Percentiles rank a stretch among this genome's conserved stretches.
These are phyloP conservation scores for Anoplius nigerrimus DNA, from an alignment of 2,888 invertebrate species.

Conservation along the genomic window DNA sequence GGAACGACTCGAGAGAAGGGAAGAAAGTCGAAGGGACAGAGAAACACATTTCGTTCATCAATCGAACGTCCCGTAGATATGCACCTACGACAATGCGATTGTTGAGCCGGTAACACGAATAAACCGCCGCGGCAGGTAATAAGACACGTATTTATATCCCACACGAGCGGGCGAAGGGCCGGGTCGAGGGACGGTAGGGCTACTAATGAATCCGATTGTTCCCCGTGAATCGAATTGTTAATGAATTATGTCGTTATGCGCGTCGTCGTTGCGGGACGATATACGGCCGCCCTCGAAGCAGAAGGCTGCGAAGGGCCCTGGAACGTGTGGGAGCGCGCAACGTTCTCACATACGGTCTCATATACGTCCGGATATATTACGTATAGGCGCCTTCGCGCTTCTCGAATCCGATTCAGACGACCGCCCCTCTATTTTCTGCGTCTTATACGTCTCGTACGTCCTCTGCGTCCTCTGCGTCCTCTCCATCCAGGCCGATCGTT, in stretches of 20 bases:
- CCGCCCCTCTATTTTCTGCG: constrained; percentile 39
- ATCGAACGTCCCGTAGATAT: constrained; percentile 51
- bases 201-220: constrained; percentile 71
- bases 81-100: constrained; percentile 34
- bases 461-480: neutral
- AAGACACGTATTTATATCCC: constrained; percentile 60
- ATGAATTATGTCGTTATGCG: constrained; percentile 68
- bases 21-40: constrained; percentile 18
- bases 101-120: constrained; percentile 62
- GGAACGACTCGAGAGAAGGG: constrained; percentile 1
- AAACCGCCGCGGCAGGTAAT: constrained; percentile 53
- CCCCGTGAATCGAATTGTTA: constrained; percentile 71
- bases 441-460: constrained; percentile 18
- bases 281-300: constrained; percentile 10
- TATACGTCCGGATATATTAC: constrained; percentile 1
- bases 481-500: constrained; percentile 1
- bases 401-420: constrained; percentile 29
- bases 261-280: constrained; percentile 24
- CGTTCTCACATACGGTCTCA: constrained; percentile 12
- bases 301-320: constrained; percentile 3
- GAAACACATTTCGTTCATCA: constrained; percentile 44
- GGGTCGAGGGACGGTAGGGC: constrained; percentile 35
- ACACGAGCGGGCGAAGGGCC: constrained; percentile 43
- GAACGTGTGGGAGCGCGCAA: constrained; percentile 22
- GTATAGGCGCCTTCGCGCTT: constrained; percentile 19